Evolutionary conservation across 2,888 invertebrate genomes (phyloP), one percentile per base, ranked within the genome.

Genomic region (Agonopterix subpropinquella): DNA sequence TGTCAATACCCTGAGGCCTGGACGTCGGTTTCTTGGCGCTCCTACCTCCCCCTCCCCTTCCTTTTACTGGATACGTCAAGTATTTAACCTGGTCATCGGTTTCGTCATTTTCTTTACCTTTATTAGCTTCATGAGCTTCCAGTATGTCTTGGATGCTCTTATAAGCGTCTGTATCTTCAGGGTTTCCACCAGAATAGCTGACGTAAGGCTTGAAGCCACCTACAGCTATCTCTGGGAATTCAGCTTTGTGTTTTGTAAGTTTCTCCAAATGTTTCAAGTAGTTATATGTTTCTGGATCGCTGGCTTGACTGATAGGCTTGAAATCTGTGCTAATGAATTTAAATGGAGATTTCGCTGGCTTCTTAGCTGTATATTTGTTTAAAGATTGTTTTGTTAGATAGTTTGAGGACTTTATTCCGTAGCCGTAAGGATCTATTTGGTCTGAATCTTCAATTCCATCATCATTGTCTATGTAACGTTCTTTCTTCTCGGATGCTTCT

Each of bases 121-220:
- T 68, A 47, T 81, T 83, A 0, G 71, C 73, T 64, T 84, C 81
- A 44, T 86, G 82, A 0, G 84, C 81, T 8, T 83, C 80, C 18
- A 85, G 53, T 44, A 85, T 85, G 10, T 84, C 82, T 51, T 83
- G 84, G 8, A 83, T 80, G 48, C 75, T 79, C 50, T 73, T 79
- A 46, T 78, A 82, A 1, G 73, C 71, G 3, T 76, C 71, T 2
- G 57, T 67, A 15, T 76, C 72, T 57, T 73, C 72, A n/a, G 71
- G 65, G 4, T 70, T 65, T 0, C 56, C 53, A 1, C 52, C 57
- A 2, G 46, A 52, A 28, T 61, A 58, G 36, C 49, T 64, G 8
- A 61, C 10, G 41, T 64, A 76, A 28, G 77, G 77, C 45, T 71
- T 74, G 45, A 70, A 77, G 2, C 67, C 68, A 9, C 64, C 67